Evolutionary conservation across 2,113 vertebrate species (phyloP).

Genomic region (Amphilophus citrinellus): DNA sequence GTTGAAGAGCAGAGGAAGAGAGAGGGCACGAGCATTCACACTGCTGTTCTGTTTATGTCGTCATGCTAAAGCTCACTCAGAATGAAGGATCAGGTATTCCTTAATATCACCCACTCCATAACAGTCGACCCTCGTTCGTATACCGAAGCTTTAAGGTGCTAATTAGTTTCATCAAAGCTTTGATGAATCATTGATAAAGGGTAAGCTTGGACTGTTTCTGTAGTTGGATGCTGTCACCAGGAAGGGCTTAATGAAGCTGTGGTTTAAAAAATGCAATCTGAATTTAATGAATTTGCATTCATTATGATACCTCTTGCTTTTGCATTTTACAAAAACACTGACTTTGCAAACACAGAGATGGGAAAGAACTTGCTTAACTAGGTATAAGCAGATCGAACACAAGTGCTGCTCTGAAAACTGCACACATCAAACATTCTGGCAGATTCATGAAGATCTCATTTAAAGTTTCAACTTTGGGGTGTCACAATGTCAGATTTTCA

Average conservation of each 20-base stretch:
- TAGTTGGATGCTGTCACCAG: neutral
- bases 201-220: neutral
- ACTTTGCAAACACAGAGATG: neutral
- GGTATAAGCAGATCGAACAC: neutral
- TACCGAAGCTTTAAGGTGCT: constrained; percentile 60
- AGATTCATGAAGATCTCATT: neutral
- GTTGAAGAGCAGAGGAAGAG: neutral
- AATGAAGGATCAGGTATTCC: neutral
- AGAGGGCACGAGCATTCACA: neutral
- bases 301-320: neutral
- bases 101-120: constrained; percentile 6
- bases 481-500: neutral
- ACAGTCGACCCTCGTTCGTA: constrained; percentile 38
- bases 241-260: neutral
- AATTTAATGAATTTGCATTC: neutral
- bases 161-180: constrained; percentile 18
- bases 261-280: too few relatives aligned
- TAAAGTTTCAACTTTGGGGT: neutral
- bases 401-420: neutral
- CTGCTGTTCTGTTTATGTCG: constrained; percentile 44
- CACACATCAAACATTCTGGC: neutral
- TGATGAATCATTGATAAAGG: neutral
- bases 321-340: neutral
- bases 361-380: neutral
- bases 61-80: neutral